Evolutionary conservation across 2,797 vertebrate genomes (phyloP).

Genomic region (Crax fasciolata): DNA sequence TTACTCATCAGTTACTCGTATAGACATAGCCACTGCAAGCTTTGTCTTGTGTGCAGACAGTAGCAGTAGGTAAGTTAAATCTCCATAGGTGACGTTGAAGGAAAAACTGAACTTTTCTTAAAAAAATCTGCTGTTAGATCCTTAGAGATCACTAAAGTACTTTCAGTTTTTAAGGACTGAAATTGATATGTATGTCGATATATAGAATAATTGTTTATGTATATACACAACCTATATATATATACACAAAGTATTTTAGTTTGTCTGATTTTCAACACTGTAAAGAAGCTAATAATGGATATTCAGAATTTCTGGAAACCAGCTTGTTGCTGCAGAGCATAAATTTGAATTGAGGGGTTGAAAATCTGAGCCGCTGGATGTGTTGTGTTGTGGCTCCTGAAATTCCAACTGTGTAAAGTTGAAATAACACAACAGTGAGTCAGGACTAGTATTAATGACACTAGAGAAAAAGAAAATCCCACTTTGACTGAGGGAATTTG

Average conservation of each 20-base stretch:
- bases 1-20: neutral
- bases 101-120: neutral
- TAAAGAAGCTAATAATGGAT: neutral
- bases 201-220: neutral
- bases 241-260: neutral
- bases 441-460: neutral
- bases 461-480: neutral
- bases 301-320: neutral
- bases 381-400: neutral
- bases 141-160: neutral
- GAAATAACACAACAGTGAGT: neutral
- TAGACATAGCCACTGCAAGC: neutral
- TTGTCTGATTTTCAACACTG: neutral
- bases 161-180: slow-evolving; percentile 1
- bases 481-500: neutral
- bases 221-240: neutral
- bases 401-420: neutral
- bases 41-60: neutral
- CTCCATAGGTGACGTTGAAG: neutral
- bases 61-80: neutral
- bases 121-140: neutral
- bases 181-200: neutral
- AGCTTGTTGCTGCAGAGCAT: neutral
- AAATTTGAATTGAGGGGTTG: neutral
- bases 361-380: neutral